These are phyloP conservation scores for Phaethon lepturus DNA, from an alignment of 2,113 vertebrate genomes.

Conservation along the genomic window DNA sequence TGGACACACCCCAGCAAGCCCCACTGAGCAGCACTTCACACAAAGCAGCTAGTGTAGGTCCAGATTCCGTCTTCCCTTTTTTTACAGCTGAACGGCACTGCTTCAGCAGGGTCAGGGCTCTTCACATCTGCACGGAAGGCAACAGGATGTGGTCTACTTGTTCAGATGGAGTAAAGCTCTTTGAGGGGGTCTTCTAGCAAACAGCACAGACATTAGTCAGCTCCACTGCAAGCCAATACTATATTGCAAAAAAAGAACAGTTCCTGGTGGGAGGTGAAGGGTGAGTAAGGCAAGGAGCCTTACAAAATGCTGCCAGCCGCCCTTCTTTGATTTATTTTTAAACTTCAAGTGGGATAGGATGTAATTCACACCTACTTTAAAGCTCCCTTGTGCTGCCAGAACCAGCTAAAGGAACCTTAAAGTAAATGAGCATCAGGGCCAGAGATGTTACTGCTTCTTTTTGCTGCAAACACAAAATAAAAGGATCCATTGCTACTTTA, in stretches of 20 bases:
- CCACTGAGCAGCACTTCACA: background rate
- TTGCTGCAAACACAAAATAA: background rate
- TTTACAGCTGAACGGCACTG: background rate
- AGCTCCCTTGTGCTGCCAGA: conserved; percentile 18
- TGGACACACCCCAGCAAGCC: background rate
- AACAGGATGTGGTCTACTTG: conserved; percentile 60
- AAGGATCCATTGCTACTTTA: background rate
- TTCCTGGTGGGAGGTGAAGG: conserved; percentile 59
- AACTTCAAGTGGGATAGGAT: conserved; percentile 60
- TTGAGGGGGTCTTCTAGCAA: conserved; percentile 44
- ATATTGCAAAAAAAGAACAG: conserved; percentile 6
- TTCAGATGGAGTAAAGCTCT: conserved; percentile 19
- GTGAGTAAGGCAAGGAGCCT: conserved; percentile 43
- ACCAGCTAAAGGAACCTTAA: background rate
- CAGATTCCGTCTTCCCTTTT: background rate
- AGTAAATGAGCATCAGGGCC: conserved; percentile 2
- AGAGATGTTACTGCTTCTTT: conserved; percentile 36
- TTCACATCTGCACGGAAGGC: conserved; percentile 23
- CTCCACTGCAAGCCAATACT: background rate
- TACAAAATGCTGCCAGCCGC: conserved; percentile 1
- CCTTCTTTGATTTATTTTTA: conserved; percentile 62
- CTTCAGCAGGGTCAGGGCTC: background rate
- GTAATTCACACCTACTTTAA: conserved; percentile 59
- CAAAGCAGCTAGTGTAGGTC: background rate
- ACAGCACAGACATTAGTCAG: conserved; percentile 35